Conservation (phyloP, 1,140 invertebrate genomes). For the Anoplolepis gracilipes region DNA sequence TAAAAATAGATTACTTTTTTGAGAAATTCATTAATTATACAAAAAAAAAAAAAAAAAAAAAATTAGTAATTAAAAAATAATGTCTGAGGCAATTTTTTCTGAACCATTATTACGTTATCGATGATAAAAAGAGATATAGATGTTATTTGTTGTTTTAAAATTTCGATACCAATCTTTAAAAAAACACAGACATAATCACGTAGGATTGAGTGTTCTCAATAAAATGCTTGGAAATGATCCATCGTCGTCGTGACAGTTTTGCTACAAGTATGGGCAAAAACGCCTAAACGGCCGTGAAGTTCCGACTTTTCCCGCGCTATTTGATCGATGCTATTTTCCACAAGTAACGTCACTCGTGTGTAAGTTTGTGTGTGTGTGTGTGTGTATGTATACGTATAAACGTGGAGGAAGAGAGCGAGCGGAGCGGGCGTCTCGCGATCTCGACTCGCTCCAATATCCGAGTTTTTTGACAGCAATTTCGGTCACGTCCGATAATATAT, state of each 20-base stretch:
- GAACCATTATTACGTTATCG: neutral
- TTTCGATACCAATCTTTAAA: neutral
- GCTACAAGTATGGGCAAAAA: slow-evolving; percentile 52
- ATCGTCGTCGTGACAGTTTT: slow-evolving; percentile 47
- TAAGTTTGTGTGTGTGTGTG: neutral
- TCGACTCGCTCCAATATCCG: slow-evolving; percentile 86
- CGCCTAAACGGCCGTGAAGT: slow-evolving; percentile 52
- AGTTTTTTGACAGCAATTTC: slow-evolving; percentile 87
- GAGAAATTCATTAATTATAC: neutral
- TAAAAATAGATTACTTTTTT: neutral
- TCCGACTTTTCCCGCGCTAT: slow-evolving; percentile 66
- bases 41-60: no score
- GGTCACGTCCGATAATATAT: slow-evolving; percentile 87
- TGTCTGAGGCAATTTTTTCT: neutral
- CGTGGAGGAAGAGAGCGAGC: slow-evolving; percentile 48
- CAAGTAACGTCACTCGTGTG: neutral
- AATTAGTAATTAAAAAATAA: neutral
- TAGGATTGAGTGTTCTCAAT: slow-evolving; percentile 27
- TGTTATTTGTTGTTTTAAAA: no score
- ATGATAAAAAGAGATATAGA: neutral
- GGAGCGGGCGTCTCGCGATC: slow-evolving; percentile 83
- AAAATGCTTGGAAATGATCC: slow-evolving; percentile 43
- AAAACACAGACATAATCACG: slow-evolving; percentile 13
- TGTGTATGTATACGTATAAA: neutral
- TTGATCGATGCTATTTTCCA: slow-evolving; percentile 64